phyloP scores from a whole-genome alignment of 2,797 vertebrate species.

The Sebastiscus tertius region DNA sequence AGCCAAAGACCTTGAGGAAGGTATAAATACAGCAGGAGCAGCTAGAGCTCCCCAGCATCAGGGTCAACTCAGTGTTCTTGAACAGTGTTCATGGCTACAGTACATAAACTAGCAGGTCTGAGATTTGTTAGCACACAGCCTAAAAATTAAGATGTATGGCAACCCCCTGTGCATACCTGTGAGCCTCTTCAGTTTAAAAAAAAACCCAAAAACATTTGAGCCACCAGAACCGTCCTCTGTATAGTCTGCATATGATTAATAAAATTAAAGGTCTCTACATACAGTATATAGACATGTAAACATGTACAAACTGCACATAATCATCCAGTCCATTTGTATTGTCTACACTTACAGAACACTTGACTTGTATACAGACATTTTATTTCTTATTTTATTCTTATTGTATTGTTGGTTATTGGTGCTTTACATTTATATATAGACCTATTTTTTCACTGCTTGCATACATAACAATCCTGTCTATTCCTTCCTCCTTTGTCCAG shows the following conservation, averaged over 20 bases:
- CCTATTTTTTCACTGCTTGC: too few relatives aligned
- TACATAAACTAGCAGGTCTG: not conserved
- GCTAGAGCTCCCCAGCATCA: constrained; percentile 4
- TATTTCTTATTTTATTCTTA: too few relatives aligned
- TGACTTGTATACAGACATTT: too few relatives aligned
- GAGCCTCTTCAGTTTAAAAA: not conserved
- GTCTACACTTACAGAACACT: too few relatives aligned
- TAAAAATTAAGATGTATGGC: not conserved
- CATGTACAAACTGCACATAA: too few relatives aligned
- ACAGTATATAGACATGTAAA: too few relatives aligned
- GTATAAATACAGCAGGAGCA: constrained; percentile 37
- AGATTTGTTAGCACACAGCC: not conserved
- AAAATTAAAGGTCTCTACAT: too few relatives aligned
- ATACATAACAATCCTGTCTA: too few relatives aligned
- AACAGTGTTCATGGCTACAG: not conserved
- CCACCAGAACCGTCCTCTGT: not conserved
- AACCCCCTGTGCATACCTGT: not conserved
- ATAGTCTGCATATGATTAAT: not conserved
- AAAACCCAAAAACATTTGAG: not conserved
- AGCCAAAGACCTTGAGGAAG: constrained; percentile 22
- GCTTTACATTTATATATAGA: too few relatives aligned
- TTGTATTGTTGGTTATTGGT: too few relatives aligned
- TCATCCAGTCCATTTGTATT: too few relatives aligned
- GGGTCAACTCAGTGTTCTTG: not conserved
- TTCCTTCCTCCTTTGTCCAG: too few relatives aligned